Evolutionary conservation across 2,888 invertebrate genomes (phyloP).

Genomic region (Vannuccia rotundouncinata): DNA sequence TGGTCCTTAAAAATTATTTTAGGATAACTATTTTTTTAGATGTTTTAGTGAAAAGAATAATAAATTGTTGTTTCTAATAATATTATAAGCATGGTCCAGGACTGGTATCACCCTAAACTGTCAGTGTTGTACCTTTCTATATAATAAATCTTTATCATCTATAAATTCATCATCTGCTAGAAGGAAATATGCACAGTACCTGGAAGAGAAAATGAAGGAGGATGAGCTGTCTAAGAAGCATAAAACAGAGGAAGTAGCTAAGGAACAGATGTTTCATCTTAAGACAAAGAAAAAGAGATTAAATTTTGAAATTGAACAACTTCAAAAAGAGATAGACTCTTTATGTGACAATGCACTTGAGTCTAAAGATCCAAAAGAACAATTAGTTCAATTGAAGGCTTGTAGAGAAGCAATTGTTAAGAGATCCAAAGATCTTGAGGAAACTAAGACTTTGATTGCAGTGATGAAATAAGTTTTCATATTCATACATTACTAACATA

Average conservation of each 20-base stretch:
- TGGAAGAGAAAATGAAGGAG: neutral
- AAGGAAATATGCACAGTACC: neutral
- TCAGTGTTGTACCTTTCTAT: no score
- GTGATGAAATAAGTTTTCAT: neutral
- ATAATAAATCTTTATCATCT: no score
- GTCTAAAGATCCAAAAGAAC: neutral
- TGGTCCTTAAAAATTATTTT: neutral
- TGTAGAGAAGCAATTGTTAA: neutral
- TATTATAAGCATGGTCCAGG: no score
- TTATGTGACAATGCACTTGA: constrained; percentile 19
- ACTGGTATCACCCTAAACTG: no score
- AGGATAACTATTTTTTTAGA: no score
- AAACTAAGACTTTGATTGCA: neutral
- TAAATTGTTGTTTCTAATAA: no score
- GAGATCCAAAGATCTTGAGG: neutral
- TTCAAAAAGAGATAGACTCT: constrained; percentile 6
- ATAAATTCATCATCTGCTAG: constrained; percentile 22
- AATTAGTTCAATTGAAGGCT: constrained; percentile 7
- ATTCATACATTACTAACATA: no score
- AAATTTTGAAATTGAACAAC: neutral
- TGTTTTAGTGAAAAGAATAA: no score
- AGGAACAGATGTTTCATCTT: neutral
- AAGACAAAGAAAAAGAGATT: constrained; percentile 4
- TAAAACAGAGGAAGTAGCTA: neutral
- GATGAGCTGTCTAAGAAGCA: neutral